phyloP scores from a whole-genome alignment of 1,140 invertebrate genomes.

The Pseudobourletiella spinata region DNA sequence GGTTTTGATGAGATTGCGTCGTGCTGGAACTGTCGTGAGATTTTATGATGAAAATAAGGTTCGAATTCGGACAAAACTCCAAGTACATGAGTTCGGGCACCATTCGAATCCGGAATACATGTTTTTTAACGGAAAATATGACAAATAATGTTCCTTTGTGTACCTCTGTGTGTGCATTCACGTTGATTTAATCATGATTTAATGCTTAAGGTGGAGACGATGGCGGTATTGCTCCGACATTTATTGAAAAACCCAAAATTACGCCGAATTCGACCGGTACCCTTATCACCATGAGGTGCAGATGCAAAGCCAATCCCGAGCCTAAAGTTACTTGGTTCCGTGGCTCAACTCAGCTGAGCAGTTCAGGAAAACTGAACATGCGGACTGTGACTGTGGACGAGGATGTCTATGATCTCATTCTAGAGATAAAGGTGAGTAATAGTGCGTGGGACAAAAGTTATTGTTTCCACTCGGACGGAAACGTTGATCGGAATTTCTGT shows the following conservation, averaged over 20 bases:
- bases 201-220: conserved; percentile 65
- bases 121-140: no score
- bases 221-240: conserved; percentile 83
- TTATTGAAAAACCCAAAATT: conserved; percentile 93
- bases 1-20: no score
- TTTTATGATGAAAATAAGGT: no score
- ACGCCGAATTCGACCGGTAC: conserved; percentile 94
- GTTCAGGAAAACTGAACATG: conserved; percentile 76
- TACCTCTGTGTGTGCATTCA: no score
- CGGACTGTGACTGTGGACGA: conserved; percentile 62
- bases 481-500: not conserved
- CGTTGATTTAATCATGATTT: not conserved
- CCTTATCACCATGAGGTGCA: conserved; percentile 90
- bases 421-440: conserved; percentile 69
- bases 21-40: no score
- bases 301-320: conserved; percentile 84
- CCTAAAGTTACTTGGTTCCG: conserved; percentile 84
- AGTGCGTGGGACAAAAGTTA: not conserved
- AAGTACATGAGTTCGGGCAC: no score
- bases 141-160: no score
- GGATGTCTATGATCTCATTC: conserved; percentile 77
- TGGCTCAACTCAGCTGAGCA: conserved; percentile 70
- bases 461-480: not conserved
- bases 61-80: no score
- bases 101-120: no score